Evolutionary conservation across 2,113 vertebrate genomes (phyloP).

Genomic region (Piaya cayana): DNA sequence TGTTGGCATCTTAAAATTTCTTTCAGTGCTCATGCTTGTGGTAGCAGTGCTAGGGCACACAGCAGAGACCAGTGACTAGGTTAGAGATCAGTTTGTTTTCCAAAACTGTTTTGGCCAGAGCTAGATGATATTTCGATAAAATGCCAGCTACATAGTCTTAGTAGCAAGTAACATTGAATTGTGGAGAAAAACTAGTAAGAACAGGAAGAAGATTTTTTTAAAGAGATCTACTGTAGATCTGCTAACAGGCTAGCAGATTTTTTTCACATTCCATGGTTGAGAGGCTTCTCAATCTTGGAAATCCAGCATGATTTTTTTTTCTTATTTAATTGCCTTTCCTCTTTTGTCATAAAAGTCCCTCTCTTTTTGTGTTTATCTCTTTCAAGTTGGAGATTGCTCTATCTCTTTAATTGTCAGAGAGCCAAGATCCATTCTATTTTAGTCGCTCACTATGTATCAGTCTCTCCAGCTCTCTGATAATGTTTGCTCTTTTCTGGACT

Average conservation of each 20-base stretch:
- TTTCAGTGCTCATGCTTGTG: rapidly evolving
- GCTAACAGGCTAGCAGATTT: background rate
- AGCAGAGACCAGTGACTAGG: background rate
- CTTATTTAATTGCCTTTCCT: background rate
- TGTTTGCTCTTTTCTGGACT: constrained; percentile 28
- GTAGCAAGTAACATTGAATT: background rate
- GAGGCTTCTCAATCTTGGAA: background rate
- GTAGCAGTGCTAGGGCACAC: background rate
- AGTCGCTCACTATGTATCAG: background rate
- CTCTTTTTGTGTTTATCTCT: background rate
- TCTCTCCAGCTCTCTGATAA: background rate
- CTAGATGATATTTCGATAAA: background rate
- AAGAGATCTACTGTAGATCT: background rate
- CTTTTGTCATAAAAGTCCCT: background rate
- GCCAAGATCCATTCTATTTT: constrained; percentile 57
- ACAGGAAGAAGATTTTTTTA: background rate
- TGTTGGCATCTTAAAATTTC: background rate
- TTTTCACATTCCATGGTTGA: background rate
- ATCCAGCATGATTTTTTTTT: background rate
- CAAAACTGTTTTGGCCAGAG: background rate
- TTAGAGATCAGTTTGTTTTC: background rate
- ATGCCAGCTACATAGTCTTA: background rate
- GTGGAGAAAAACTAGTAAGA: background rate
- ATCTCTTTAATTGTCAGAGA: constrained; percentile 34
- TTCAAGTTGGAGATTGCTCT: background rate